Percentiles rank a stretch among this genome's conserved stretches.
These are phyloP conservation scores for Sinopyrophorus schimmeli DNA, from an alignment of 2,888 invertebrate species.

Conservation along the genomic window DNA sequence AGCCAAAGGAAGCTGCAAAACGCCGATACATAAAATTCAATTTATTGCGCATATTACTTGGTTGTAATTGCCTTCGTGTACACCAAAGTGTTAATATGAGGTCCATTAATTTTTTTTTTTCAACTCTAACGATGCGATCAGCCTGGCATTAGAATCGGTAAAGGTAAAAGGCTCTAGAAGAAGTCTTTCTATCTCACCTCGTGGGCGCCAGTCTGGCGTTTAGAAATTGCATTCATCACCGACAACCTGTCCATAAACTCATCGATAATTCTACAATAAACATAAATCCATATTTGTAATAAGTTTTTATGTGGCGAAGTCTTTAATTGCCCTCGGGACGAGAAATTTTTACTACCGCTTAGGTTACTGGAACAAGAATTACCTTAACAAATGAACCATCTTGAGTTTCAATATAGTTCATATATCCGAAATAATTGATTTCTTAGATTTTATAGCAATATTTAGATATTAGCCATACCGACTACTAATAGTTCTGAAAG, in stretches of 20 bases:
- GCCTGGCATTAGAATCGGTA: conserved; percentile 18
- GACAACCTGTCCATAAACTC: conserved; percentile 48
- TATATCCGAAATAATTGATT: too few relatives aligned
- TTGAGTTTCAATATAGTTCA: too few relatives aligned
- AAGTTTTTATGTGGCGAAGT: conserved; percentile 2
- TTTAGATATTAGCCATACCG: too few relatives aligned
- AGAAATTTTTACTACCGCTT: conserved; percentile 2
- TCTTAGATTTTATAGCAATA: too few relatives aligned
- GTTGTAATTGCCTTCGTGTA: conserved; percentile 1
- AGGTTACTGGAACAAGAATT: too few relatives aligned
- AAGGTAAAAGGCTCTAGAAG: conserved; percentile 27
- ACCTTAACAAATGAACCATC: too few relatives aligned
- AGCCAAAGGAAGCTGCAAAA: neutral
- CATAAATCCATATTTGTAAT: conserved; percentile 6
- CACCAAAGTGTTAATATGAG: conserved; percentile 8
- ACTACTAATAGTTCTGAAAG: too few relatives aligned
- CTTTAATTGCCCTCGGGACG: conserved; percentile 3
- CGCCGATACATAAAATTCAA: too few relatives aligned
- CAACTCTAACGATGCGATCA: neutral
- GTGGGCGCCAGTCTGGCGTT: conserved; percentile 51
- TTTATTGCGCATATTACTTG: neutral
- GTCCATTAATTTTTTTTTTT: conserved; percentile 12
- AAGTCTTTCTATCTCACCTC: conserved; percentile 44
- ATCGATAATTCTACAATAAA: conserved; percentile 45
- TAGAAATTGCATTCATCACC: conserved; percentile 48